phyloP scores from a whole-genome alignment of 2,888 invertebrate species.

The Eupithecia abbreviata region DNA sequence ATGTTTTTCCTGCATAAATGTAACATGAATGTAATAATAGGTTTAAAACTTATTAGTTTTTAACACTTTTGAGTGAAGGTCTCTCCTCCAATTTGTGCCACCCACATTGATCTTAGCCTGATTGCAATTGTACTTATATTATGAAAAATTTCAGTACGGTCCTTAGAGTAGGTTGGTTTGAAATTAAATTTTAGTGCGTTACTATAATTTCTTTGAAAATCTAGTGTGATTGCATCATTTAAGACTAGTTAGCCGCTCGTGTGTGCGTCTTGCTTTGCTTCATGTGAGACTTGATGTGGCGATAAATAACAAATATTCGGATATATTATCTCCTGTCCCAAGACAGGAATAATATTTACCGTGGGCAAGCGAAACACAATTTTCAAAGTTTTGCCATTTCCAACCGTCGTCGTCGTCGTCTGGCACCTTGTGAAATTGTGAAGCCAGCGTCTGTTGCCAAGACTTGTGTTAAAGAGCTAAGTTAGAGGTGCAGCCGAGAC shows the following conservation, averaged over 20 bases:
- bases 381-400: conserved; percentile 20
- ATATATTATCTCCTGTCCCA: not conserved
- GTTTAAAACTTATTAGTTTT: no score
- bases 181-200: no score
- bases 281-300: not conserved
- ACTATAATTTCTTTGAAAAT: no score
- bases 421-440: conserved; percentile 27
- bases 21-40: not conserved
- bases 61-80: no score
- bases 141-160: no score
- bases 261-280: not conserved
- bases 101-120: no score
- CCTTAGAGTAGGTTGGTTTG: no score
- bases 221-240: not conserved
- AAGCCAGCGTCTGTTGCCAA: conserved; percentile 25
- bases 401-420: conserved; percentile 8
- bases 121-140: no score
- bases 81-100: no score
- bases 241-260: not conserved
- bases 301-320: not conserved
- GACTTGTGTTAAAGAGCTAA: conserved; percentile 9
- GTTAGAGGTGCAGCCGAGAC: not conserved
- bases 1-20: not conserved
- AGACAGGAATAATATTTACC: conserved; percentile 3
- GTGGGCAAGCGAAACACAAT: conserved; percentile 17